These are phyloP conservation scores for Pelochelys cantorii DNA, from an alignment of 2,797 vertebrate genomes.

Conservation along the genomic window DNA sequence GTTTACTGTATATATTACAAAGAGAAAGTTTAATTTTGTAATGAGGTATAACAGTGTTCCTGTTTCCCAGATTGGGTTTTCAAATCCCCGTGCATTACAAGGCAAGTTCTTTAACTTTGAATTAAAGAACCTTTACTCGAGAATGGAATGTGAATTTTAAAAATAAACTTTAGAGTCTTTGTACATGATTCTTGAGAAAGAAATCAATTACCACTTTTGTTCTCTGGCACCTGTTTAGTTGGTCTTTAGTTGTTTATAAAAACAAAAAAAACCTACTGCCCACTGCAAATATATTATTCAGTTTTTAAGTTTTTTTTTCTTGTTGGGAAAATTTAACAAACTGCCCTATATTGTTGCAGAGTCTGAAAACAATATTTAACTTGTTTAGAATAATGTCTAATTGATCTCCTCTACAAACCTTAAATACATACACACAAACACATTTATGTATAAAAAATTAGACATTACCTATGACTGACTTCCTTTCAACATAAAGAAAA, in stretches of 20 bases:
- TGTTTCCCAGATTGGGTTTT: constrained; percentile 52
- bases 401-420: background rate
- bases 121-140: constrained; percentile 37
- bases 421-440: background rate
- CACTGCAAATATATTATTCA: constrained; percentile 12
- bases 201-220: background rate
- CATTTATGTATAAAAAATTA: background rate
- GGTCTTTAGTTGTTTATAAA: background rate
- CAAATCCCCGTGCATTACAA: constrained; percentile 36
- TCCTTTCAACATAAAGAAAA: background rate
- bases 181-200: constrained; percentile 27
- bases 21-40: constrained; percentile 51
- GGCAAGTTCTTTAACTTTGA: constrained; percentile 46
- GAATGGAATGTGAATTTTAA: constrained; percentile 10
- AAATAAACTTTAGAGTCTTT: constrained; percentile 47
- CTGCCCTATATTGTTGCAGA: background rate
- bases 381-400: background rate
- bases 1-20: constrained; percentile 33
- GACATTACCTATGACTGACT: background rate
- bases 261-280: constrained; percentile 1
- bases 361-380: background rate
- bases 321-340: constrained; percentile 25
- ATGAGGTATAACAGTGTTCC: constrained; percentile 44
- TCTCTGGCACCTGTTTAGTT: constrained; percentile 34
- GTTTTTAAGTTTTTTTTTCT: constrained; percentile 35